Base-by-base conservation (phyloP, 2,888 invertebrate genomes). In the Eurytoma californica region DNA sequence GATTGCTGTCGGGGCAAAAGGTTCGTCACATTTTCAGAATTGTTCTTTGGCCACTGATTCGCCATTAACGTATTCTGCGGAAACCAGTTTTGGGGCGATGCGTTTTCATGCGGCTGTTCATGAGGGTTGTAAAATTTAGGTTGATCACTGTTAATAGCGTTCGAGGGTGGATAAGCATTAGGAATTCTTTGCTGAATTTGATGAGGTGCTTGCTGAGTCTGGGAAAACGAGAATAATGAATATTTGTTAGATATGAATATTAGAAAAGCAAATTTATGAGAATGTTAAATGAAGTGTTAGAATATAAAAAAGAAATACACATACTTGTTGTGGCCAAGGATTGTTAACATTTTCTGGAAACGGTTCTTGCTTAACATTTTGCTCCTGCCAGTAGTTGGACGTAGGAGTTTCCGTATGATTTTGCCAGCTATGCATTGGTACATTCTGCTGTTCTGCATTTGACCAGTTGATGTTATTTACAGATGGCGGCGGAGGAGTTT, bases 391-490 rank as follows among this genome's bases (percentile, higher is more conserved):
- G 55, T 85, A 85, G 1, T 78, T 82, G 4, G 83, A 12, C 13
- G 83, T n/a, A 47, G 82, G 63, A 55, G 60, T 70, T 70, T 83
- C 85, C n/a, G 72, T 57, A n/a, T 87, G 85, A 83, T 85, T 87
- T 58, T 86, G 86, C 86, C 86, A 87, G 80, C 85, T 86, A 60
- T 83, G 83, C 13, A 83, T 74, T 0, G 82, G 65, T 55, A 83
- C 75, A 76, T 83, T 85, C 51, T 86, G 84, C n/a, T 70, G 77
- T 30, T 80, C 80, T 49, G 53, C 51, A 70, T 65, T 81, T 18
- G 24, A 28, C 84, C 89, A 89, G 67, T 85, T 87, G 69, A 86
- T 88, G 82, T 82, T 87, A 72, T 83, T 86, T 9, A 79, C 39
- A 30, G 76, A 60, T 76, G 80, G 47, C 18, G 79, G 63, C 80